Conservation (phyloP, 2,113 vertebrate genomes). For the Vombatus ursinus region DNA sequence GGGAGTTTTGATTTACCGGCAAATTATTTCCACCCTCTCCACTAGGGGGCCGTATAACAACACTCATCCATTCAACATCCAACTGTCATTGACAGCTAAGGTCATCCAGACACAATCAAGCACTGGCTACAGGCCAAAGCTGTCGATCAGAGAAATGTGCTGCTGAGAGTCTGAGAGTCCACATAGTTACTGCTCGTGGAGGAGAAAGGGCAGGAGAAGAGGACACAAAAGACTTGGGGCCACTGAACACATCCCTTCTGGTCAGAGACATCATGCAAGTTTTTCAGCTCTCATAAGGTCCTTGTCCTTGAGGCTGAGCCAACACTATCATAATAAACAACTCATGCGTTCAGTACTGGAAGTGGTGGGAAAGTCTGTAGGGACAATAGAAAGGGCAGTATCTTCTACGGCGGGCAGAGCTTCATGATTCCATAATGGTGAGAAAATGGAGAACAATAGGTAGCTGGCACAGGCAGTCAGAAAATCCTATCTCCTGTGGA, state of each 20-base stretch:
- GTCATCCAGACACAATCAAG: slow-evolving; percentile 61
- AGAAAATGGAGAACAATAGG: slow-evolving; percentile 67
- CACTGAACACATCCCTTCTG: slow-evolving; percentile 72
- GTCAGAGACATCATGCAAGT: slow-evolving; percentile 65
- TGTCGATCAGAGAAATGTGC: slow-evolving; percentile 69
- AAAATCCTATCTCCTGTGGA: not conserved
- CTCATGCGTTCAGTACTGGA: slow-evolving; percentile 46
- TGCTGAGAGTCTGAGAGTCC: slow-evolving; percentile 73
- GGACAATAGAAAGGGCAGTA: slow-evolving; percentile 71
- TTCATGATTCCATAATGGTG: slow-evolving; percentile 55
- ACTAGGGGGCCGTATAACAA: slow-evolving; percentile 70
- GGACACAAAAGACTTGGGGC: slow-evolving; percentile 67
- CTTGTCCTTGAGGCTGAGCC: slow-evolving; percentile 78
- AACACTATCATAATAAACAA: slow-evolving; percentile 64
- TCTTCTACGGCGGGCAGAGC: slow-evolving; percentile 65
- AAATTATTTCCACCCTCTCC: slow-evolving; percentile 65
- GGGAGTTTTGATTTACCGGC: not conserved
- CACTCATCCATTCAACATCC: slow-evolving; percentile 43
- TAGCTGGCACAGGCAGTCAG: slow-evolving; percentile 53
- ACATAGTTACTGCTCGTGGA: slow-evolving; percentile 59
- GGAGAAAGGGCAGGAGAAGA: slow-evolving; percentile 63
- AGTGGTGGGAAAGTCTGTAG: slow-evolving; percentile 77
- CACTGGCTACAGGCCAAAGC: slow-evolving; percentile 68
- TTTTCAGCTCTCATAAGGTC: slow-evolving; percentile 75
- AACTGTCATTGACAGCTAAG: slow-evolving; percentile 74